Percentiles rank a stretch among this genome's conserved stretches.
Conservation (phyloP, 2,797 vertebrate genomes). For the Crax fasciolata region DNA sequence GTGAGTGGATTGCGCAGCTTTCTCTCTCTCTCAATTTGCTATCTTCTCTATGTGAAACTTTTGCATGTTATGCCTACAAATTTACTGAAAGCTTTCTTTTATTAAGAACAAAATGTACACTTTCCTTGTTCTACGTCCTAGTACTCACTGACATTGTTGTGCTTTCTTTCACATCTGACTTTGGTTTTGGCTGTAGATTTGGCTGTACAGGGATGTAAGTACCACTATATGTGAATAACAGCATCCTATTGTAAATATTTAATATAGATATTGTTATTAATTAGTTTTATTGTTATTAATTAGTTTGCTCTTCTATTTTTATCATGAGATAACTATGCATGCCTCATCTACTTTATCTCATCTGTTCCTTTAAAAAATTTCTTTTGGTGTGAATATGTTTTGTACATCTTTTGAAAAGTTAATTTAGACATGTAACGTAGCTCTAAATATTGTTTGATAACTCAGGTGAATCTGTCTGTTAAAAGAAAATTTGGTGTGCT, state of each 20-base stretch:
- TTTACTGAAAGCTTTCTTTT: conserved; percentile 90
- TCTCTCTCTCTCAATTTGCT: conserved; percentile 56
- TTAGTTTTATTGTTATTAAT: conserved; percentile 82
- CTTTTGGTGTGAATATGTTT: conserved; percentile 79
- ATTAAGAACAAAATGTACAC: conserved; percentile 88
- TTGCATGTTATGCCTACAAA: conserved; percentile 90
- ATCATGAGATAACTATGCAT: conserved; percentile 84
- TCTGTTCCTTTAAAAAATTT: conserved; percentile 77
- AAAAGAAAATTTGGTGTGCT: conserved; percentile 62
- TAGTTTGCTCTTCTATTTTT: conserved; percentile 81
- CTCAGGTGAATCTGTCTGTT: conserved; percentile 53
- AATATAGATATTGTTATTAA: conserved; percentile 81
- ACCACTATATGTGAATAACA: conserved; percentile 94
- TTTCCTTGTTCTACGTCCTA: conserved; percentile 91
- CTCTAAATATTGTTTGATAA: conserved; percentile 70
- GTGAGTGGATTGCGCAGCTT: conserved; percentile 92
- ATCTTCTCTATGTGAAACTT: conserved; percentile 89
- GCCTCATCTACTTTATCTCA: conserved; percentile 83
- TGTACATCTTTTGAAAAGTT: conserved; percentile 71
- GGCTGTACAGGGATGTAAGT: conserved; percentile 99
- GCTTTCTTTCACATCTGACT: conserved; percentile 98
- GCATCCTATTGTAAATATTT: conserved; percentile 85
- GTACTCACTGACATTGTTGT: conserved; percentile 99
- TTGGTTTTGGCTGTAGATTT: conserved; percentile 99
- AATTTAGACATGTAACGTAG: conserved; percentile 65